phyloP scores from a whole-genome alignment of 2,797 vertebrate genomes.

The Peromyscus nudipes region DNA sequence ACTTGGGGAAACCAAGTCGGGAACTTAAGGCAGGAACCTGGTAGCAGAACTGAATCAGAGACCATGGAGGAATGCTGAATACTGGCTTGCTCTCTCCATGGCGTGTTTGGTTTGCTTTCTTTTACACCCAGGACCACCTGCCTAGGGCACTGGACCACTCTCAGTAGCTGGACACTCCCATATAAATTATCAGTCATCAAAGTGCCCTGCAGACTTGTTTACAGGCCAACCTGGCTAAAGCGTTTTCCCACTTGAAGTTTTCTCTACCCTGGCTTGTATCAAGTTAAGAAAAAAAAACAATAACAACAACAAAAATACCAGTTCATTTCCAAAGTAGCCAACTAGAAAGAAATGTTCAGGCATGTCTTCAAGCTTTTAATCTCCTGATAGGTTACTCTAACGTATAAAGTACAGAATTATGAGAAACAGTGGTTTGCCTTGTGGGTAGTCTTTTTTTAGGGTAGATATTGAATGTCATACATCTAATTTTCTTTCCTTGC shows the following conservation, averaged over 20 bases:
- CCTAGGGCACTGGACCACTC: too few species aligned
- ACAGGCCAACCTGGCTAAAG: not conserved
- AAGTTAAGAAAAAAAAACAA: not conserved
- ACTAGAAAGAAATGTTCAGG: not conserved
- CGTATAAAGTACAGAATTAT: not conserved
- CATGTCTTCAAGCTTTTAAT: not conserved
- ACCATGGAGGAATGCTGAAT: too few species aligned
- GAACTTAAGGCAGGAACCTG: not conserved
- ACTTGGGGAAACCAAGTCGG: not conserved
- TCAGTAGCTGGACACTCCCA: not conserved
- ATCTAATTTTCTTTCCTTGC: not conserved
- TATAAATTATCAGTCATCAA: not conserved
- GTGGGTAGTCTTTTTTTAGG: not conserved
- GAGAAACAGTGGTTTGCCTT: not conserved
- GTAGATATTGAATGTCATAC: not conserved
- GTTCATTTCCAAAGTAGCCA: constrained; percentile 49
- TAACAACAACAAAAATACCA: too few species aligned
- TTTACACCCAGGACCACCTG: not conserved
- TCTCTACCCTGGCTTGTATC: not conserved
- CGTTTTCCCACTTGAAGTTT: not conserved
- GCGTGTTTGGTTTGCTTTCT: not conserved
- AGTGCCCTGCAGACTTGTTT: too few species aligned
- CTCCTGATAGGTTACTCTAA: not conserved
- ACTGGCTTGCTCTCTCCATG: not conserved
- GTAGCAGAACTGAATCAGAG: not conserved